Evolutionary conservation across 2,113 vertebrate genomes (phyloP).

Genomic region (Camelus dromedarius): DNA sequence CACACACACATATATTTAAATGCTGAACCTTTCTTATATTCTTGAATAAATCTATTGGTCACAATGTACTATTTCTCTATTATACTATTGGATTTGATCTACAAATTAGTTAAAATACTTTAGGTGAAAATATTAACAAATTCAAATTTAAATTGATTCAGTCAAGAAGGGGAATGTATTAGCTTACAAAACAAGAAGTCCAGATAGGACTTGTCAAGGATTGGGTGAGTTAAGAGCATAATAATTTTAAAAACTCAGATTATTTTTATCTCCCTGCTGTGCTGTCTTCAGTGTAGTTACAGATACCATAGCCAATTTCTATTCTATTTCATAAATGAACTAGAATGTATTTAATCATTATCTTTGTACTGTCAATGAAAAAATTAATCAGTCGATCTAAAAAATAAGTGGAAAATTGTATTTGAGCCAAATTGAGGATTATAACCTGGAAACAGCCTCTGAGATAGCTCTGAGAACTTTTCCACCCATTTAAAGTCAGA

Average conservation of each 20-base stretch:
- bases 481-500: not conserved
- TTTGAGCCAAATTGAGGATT: not conserved
- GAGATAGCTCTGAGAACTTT: not conserved
- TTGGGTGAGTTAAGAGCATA: not conserved
- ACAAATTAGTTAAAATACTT: not conserved
- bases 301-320: not conserved
- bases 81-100: not conserved
- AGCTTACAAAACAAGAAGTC: not conserved
- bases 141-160: not conserved
- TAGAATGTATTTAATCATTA: constrained; percentile 1
- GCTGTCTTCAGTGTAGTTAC: not conserved
- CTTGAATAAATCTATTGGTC: not conserved
- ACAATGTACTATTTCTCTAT: not conserved
- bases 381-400: not conserved
- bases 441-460: not conserved
- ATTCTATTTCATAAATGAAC: not conserved
- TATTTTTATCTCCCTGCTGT: not conserved
- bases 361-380: not conserved
- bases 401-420: not conserved
- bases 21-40: not conserved
- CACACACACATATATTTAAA: not conserved
- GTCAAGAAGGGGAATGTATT: not conserved
- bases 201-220: not conserved
- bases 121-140: not conserved
- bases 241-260: not conserved